Percentiles rank a stretch among this genome's conserved stretches.
phyloP scores from a whole-genome alignment of 2,888 invertebrate species.

The Philaethria dido region DNA sequence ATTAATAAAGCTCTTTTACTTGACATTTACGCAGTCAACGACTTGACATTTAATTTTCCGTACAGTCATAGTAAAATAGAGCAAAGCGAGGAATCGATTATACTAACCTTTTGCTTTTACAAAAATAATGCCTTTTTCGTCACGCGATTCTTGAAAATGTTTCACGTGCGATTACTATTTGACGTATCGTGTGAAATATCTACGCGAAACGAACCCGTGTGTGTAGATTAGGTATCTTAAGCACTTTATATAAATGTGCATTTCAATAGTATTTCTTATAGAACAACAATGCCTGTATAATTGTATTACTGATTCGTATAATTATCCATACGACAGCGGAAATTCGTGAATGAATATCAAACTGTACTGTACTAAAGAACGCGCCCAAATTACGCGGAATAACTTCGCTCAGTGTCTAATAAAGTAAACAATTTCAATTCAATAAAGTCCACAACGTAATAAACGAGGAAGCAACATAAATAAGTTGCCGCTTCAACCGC shows the following conservation, averaged over 20 bases:
- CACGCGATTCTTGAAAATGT: slow-evolving; percentile 60
- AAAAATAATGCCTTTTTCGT: slow-evolving; percentile 56
- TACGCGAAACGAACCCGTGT: slow-evolving; percentile 28
- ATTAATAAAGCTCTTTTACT: slow-evolving; percentile 45
- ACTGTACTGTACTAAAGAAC: slow-evolving; percentile 22
- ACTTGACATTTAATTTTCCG: slow-evolving; percentile 64
- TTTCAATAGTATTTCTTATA: slow-evolving; percentile 9
- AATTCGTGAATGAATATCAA: slow-evolving; percentile 13
- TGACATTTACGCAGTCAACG: slow-evolving; percentile 70
- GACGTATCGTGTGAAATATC: slow-evolving; percentile 38
- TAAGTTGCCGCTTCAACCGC: slow-evolving; percentile 53
- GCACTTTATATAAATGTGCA: slow-evolving; percentile 19
- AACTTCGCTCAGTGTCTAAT: slow-evolving; percentile 45
- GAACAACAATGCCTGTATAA: background rate
- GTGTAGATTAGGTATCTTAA: slow-evolving; percentile 34
- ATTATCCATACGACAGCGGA: background rate
- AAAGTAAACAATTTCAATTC: slow-evolving; percentile 50
- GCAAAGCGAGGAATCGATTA: slow-evolving; percentile 60
- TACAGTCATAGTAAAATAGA: slow-evolving; percentile 47
- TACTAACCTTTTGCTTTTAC: slow-evolving; percentile 68
- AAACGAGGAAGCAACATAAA: slow-evolving; percentile 50
- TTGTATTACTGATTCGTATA: background rate
- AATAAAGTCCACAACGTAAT: slow-evolving; percentile 48
- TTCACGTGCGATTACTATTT: slow-evolving; percentile 43
- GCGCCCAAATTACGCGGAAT: slow-evolving; percentile 38